Base-by-base conservation (phyloP, 2,888 invertebrate genomes). In the Strigamia maritima region DNA sequence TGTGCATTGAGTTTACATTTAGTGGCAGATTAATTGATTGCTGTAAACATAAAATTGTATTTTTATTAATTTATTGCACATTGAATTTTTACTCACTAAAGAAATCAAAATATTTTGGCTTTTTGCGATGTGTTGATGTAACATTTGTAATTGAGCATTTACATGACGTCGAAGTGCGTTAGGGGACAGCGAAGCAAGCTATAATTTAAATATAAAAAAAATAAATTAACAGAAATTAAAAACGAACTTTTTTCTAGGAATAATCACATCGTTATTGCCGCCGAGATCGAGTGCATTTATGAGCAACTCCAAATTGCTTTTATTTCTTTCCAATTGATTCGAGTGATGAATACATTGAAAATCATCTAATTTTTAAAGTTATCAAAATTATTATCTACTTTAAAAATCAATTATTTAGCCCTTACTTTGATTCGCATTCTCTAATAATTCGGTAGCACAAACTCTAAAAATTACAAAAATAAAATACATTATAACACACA, bases 71-170 rank as follows among this genome's bases (percentile, higher is more conserved):
- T 49, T 6, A 49, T 31, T 31, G 2, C 16, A 49, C 10, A 49
- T 49, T 49, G 14, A 1, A 49, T 19, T 16, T 65, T 24, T n/a
- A 44, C 44, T 65, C 19, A 65, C 60, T 44, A 76, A 76, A 19
- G 38, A 38, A 40, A 38, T 22, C 19, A 76, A 44, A 40, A 76
- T 76, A n/a, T 12, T 24, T 40, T 76, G 76, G 44, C 76, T 76
- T 22, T 38, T 76, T 7, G 76, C 22, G 14, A 76, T 44, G n/a
- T 76, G 76, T 26, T 35, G 4, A 22, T 38, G 38, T 16, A 76
- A 24, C 38, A 76, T 40, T 40, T 76, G 31, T 19, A 76, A 38
- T 44, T 76, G 38, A 26, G 31, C 38, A 40, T 44, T 76, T 38
- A 76, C 22, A 7, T 76, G 76, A n/a, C n/a, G 19, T 12, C 40